Percentiles rank a stretch among this genome's conserved stretches.
Evolutionary conservation across 2,113 vertebrate genomes (phyloP).

Genomic region (Muntiacus muntjak): DNA sequence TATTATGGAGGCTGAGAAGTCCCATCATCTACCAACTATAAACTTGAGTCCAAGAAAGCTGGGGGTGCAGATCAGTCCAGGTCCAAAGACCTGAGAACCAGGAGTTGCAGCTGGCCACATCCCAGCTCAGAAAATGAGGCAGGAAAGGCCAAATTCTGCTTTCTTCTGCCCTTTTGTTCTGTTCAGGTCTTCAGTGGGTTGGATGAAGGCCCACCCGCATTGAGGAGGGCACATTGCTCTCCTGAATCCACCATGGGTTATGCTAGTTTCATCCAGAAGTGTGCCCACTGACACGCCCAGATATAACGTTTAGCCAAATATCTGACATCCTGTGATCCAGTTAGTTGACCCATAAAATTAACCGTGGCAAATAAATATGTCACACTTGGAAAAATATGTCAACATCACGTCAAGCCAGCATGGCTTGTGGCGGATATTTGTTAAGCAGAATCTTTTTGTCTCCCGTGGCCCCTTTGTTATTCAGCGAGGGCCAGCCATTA

Average conservation of each 20-base stretch:
- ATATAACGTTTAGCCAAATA: not conserved
- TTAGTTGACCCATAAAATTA: not conserved
- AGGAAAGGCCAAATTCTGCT: not conserved
- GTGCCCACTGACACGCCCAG: too few species aligned
- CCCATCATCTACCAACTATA: not conserved
- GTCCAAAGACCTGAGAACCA: not conserved
- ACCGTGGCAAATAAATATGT: not conserved
- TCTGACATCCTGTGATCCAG: not conserved
- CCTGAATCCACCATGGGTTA: not conserved
- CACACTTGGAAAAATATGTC: not conserved
- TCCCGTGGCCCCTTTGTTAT: not conserved
- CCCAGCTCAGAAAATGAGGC: not conserved
- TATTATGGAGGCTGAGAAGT: not conserved
- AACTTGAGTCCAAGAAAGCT: not conserved
- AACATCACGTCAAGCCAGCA: not conserved
- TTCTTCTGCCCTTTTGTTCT: not conserved
- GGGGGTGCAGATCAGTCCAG: not conserved
- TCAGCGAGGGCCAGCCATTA: not conserved
- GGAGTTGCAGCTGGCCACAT: not conserved
- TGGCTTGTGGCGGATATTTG: not conserved
- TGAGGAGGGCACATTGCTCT: not conserved
- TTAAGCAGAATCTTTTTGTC: not conserved
- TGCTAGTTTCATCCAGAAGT: not conserved
- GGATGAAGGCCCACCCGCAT: not conserved
- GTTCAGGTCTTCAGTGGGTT: rapidly evolving